Evolutionary conservation across 2,113 vertebrate species (phyloP), one percentile per base, ranked within the genome.

Genomic region (Protobothrops flavoviridis): DNA sequence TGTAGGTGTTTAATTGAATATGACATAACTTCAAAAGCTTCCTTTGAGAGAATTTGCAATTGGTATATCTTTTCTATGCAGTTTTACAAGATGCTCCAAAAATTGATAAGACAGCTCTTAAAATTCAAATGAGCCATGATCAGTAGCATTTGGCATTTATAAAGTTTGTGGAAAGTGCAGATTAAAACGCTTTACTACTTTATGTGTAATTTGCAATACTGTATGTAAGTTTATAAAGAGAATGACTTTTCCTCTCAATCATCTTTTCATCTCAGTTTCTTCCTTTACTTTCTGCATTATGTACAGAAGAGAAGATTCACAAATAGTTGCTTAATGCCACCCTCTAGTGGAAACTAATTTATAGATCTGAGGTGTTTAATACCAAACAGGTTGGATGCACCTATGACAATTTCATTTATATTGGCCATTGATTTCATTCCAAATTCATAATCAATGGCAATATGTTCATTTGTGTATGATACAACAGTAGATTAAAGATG

Each of bases 271-370:
- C 59, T 29, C 10, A 12, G 1, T 86, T 85, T 1, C 24, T 93
- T 52, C n/a, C 26, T 64, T 64, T 64, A 64, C 61, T 64, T 64
- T 64, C 61, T 50, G 9, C 39, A n/a, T 39, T 21, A 50, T 90
- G 74, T 50, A 8, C 8, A 92, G n/a, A 6, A 48, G 50, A 92
- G n/a, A 6, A 48, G 50, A 59, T 33, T 20, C 2, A n/a, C 88
- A 64, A 33, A 50, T 13, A 87, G 57, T n/a, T 92, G 95, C 26
- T 26, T 94, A 53, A 20, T 56, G 69, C 91, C 57, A 23, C 97
- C 97, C 96, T 81, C 97, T 97, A 96, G 96, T 94, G 97, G 96
- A 45, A 52, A 0, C 26, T 3, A 8, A 4, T 10, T 3, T 50
- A 29, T 74, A 56, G 55, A n/a, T 81, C 39, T 24, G 48, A 26